phyloP scores from a whole-genome alignment of 2,113 vertebrate genomes.

The Rhegmatorhina hoffmannsi region DNA sequence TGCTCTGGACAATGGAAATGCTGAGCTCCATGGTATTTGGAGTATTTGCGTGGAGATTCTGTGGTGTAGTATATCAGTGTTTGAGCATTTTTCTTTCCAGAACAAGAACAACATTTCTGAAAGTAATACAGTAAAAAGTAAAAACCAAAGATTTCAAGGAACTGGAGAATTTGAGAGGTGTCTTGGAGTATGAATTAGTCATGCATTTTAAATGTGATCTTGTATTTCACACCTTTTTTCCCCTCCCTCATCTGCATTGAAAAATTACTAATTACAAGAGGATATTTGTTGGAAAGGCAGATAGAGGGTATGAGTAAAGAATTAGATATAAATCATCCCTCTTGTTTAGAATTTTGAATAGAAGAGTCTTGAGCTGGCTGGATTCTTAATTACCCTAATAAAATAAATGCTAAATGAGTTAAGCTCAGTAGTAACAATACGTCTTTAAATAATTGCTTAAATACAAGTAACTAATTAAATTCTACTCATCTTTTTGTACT shows the following conservation, averaged over 20 bases:
- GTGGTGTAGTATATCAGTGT: not conserved
- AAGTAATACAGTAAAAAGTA: not conserved
- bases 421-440: not conserved
- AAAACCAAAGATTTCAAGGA: not conserved
- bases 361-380: not conserved
- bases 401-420: constrained; percentile 7
- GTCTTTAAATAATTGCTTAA: constrained; percentile 22
- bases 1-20: constrained; percentile 4
- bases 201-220: not conserved
- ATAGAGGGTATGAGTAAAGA: not conserved
- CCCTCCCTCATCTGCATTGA: not conserved
- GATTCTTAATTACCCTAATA: not conserved
- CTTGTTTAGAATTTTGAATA: not conserved
- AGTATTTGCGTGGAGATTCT: constrained; percentile 15
- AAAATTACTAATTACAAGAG: not conserved
- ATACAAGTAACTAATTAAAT: constrained; percentile 35
- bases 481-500: not conserved
- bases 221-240: not conserved
- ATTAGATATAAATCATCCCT: not conserved
- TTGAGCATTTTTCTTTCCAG: not conserved
- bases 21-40: constrained; percentile 31
- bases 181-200: not conserved
- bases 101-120: constrained; percentile 1
- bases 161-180: not conserved
- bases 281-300: not conserved